Evolutionary conservation across 1,140 invertebrate species (phyloP).

Genomic region (Drosophila rhopaloa): DNA sequence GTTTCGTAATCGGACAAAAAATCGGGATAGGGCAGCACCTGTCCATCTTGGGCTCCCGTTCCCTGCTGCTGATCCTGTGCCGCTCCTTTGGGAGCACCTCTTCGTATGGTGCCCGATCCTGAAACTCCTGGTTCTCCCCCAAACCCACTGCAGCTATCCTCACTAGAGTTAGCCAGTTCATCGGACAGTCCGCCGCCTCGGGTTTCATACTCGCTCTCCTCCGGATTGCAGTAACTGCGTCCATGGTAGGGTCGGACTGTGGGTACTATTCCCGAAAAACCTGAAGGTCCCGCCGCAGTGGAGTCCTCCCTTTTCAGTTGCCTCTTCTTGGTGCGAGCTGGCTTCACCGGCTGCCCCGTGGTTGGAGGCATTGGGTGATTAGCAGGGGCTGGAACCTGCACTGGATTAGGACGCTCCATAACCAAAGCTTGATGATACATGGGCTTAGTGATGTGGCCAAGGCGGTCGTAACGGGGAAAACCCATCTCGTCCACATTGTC

Average conservation of each 20-base stretch:
- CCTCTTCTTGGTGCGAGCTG: slow-evolving; percentile 80
- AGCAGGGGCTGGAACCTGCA: slow-evolving; percentile 50
- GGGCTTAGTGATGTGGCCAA: slow-evolving; percentile 85
- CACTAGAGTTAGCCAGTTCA: slow-evolving; percentile 81
- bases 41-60: slow-evolving; percentile 14
- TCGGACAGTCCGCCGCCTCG: slow-evolving; percentile 74
- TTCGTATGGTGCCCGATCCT: slow-evolving; percentile 65
- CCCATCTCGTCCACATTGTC: slow-evolving; percentile 88
- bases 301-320: slow-evolving; percentile 80
- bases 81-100: slow-evolving; percentile 27
- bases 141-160: slow-evolving; percentile 72
- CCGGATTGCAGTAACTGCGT: slow-evolving; percentile 74
- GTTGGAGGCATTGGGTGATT: slow-evolving; percentile 80
- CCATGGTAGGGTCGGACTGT: slow-evolving; percentile 66
- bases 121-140: slow-evolving; percentile 29
- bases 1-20: slow-evolving; percentile 82
- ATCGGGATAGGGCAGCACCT: slow-evolving; percentile 79
- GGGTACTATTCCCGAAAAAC: background rate
- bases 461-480: slow-evolving; percentile 86
- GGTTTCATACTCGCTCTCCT: slow-evolving; percentile 78
- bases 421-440: slow-evolving; percentile 72
- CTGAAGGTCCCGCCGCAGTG: slow-evolving; percentile 46
- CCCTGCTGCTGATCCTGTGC: slow-evolving; percentile 1
- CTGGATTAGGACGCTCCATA: slow-evolving; percentile 22
- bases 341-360: slow-evolving; percentile 77